Base-by-base conservation (phyloP, 2,888 invertebrate genomes). In the Drosophila limbata region DNA sequence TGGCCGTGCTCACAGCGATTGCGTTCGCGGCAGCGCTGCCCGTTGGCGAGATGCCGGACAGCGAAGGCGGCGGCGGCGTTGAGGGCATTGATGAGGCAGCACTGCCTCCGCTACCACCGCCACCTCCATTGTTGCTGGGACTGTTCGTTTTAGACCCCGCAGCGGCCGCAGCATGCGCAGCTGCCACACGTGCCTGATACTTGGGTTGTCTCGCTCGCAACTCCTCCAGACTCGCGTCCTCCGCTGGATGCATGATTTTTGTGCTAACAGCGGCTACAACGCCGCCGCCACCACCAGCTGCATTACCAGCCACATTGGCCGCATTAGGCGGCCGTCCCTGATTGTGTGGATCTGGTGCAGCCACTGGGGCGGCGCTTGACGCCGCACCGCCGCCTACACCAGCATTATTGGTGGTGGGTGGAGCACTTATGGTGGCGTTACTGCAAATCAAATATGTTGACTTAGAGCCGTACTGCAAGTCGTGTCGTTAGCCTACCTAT, bases 181-280 rank as follows among this genome's bases (percentile, higher is more conserved):
- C 77, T 21, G 91, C 77, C 3, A 94, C 92, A 69, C 93, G 93
- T 47, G 93, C 93, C 73, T 94, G 94, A 91, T 97, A 97, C 89
- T 95, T 95, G 10, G 94, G 93, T 86, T 94, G 93, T 55, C 96
- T 93, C 9, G 97, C 95, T 53, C 96, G 93, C 78, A 96, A 94
- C 93, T 98, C 97, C 92, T 97, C 97, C 91, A 97, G 91, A 33
- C 98, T 98, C 59, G 98, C 95, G 92, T 98, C 98, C 92, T 98
- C 98, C 0, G 97, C 96, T 0, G 98, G 98, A 93, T 98, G 98
- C 81, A 98, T 95, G 63, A 98, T 98, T 93, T 96, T 96, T 89
- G 97, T 96, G 40, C 96, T 95, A 6, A 97, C 96, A 45, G 97
- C 96, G 6, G 96, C 95, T n/a, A 96, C 95, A n/a, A 57, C 73